Evolutionary conservation across 1,140 invertebrate species (phyloP), one percentile per base, ranked within the genome.

Genomic region (Melipona quadrifasciata): DNA sequence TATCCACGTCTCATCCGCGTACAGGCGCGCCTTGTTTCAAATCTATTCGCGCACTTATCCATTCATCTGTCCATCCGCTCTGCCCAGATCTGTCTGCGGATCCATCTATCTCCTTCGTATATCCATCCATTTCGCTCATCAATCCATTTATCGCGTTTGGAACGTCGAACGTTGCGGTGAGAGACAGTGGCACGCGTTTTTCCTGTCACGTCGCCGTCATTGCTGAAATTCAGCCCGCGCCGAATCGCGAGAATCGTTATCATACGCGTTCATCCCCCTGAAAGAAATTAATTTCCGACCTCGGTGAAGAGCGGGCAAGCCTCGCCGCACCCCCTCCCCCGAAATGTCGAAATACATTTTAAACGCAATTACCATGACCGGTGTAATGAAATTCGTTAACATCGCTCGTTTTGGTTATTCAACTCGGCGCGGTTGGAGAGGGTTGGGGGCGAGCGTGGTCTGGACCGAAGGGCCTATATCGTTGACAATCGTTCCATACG

Each of bases 21-120:
- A 6, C 4, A 39, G 5, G 39, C 39, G 12, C 47, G 68, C 11
- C 21, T 51, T 51, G 8, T 53, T 67, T 24, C 27, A 12, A 67
- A 78, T 67, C 47, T 53, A 67, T 53, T 11, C 47, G 27, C 17
- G 21, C 21, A 67, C 21, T 27, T 61, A 31, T 79, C 61, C 27
- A 6, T 12, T 2, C 4, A 47, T 53, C 27, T 61, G 51, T 39
- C 34, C 21, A 65, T 67, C 47, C 47, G 8, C 64, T 78, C 21
- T 47, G 39, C 12, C 47, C 21, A 11, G 27, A 53, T 53, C 76
- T 8, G 24, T 79, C 64, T 79, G 31, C 64, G 11, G n/a, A 68
- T 78, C 47, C 47, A 78, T 68, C 47, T 53, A 79, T 68, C 76
- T 78, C n/a, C 21, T 51, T 19, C 14, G 19, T 51, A 16, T 53